Conservation (phyloP, 1,140 invertebrate genomes). For the Platorchestia sp. region DNA sequence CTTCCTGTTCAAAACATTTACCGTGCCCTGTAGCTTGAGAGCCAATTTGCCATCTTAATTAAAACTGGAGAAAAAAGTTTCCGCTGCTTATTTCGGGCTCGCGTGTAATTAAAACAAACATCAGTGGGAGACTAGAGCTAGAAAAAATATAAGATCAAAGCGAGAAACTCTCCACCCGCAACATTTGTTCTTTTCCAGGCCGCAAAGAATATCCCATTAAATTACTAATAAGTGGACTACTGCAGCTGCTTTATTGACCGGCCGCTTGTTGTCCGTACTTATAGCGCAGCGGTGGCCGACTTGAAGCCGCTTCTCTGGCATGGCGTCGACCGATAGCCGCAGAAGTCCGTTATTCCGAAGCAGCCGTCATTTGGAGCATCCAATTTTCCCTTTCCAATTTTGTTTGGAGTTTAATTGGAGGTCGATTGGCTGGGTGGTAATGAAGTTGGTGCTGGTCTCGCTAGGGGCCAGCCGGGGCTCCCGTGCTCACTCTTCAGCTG, state of each 20-base stretch:
- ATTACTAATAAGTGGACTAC: constrained; percentile 38
- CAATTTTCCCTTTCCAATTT: constrained; percentile 55
- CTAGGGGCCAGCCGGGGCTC: not conserved
- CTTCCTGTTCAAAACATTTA: not conserved
- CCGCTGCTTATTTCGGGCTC: constrained; percentile 29
- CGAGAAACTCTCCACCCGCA: constrained; percentile 24
- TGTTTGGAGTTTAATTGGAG: constrained; percentile 55
- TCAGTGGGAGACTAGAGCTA: not conserved
- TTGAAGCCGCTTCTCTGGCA: not conserved
- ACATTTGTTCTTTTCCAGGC: constrained; percentile 50
- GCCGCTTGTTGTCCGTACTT: not conserved
- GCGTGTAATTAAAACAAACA: constrained; percentile 40
- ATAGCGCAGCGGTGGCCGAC: not conserved
- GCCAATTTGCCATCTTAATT: constrained; percentile 23
- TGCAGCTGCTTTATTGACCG: not conserved
- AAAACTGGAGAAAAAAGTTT: constrained; percentile 20
- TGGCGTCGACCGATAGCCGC: constrained; percentile 24
- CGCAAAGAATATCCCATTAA: constrained; percentile 53
- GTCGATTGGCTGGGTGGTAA: constrained; percentile 45
- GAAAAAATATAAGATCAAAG: constrained; percentile 23
- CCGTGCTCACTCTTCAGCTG: not conserved
- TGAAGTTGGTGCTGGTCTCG: constrained; percentile 45
- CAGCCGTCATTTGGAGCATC: constrained; percentile 52
- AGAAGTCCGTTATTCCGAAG: constrained; percentile 44
- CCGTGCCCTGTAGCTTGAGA: not conserved